Evolutionary conservation across 2,797 vertebrate genomes (phyloP), one percentile per base, ranked within the genome.

Genomic region (Pelobates cultripes): DNA sequence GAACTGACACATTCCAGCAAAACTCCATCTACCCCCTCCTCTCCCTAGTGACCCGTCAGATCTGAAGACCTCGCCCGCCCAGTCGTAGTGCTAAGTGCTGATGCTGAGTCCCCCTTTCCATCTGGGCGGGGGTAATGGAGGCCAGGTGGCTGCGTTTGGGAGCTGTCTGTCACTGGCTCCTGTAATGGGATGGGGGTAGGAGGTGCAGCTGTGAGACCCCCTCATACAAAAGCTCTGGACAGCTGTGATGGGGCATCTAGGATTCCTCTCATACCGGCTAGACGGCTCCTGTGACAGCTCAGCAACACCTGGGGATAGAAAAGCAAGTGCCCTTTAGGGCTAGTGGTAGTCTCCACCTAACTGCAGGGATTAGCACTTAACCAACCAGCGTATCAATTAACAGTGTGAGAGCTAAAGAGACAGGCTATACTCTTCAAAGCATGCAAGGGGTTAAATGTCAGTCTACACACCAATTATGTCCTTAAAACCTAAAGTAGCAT

Each of bases 101-200:
- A 79, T 90, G 93, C 91, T 95, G 93, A 96, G 90, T 92, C 92
- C 92, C 92, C 87, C 90, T 92, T 95, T 93, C 92, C 93, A 94
- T 94, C 94, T 96, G 95, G 93, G 87, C 88, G 76, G 93, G 88
- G 90, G 55, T 91, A 88, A 92, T 89, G 90, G 90, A 91, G 89
- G 88, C 93, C 94, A 94, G 93, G 92, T 93, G 91, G 90, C 88
- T 86, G 75, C 84, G 81, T 91, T 95, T 95, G 92, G 92, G 91
- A 94, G 91, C 92, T 95, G 94, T 96, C 95, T 95, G 94, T 97
- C 95, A 96, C 89, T 95, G 82, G 79, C 87, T 90, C 85, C 67
- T 84, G 86, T 77, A 86, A 75, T 81, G 87, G 88, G 90, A 90
- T 88, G 73, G 87, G 84, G 88, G 85, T 88, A 80, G 51, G 86